Percentiles rank a stretch among this genome's conserved stretches.
phyloP scores from a whole-genome alignment of 35 echinoderm and acorn worm genomes.

The Lytechinus variegatus region DNA sequence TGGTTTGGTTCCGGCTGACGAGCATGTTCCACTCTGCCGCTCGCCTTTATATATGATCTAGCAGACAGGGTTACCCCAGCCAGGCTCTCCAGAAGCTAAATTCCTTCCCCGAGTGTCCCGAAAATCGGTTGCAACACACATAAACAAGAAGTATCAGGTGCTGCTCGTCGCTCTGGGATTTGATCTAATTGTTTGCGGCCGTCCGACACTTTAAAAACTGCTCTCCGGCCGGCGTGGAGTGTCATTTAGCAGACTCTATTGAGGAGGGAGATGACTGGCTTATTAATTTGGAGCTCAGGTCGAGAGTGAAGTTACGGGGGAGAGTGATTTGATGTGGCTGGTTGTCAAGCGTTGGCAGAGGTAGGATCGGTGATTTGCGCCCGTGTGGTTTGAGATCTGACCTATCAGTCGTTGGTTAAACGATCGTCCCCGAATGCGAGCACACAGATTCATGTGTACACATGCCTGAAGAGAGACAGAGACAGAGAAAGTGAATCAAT shows the following conservation, averaged over 20 bases:
- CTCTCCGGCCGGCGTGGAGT: background rate
- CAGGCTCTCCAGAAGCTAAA: background rate
- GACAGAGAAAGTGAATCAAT: background rate
- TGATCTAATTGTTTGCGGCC: conserved; percentile 31
- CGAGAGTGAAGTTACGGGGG: background rate
- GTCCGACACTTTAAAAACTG: conserved; percentile 36
- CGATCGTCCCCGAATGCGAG: background rate
- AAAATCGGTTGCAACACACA: background rate
- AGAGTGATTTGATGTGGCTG: conserved; percentile 36
- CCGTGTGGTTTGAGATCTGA: background rate
- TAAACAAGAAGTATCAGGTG: conserved; percentile 39
- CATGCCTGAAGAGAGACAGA: background rate
- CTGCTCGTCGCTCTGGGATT: background rate
- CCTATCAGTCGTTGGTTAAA: background rate
- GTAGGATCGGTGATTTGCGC: background rate
- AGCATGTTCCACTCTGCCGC: conserved; percentile 28
- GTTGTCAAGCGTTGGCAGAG: background rate
- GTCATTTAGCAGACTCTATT: background rate
- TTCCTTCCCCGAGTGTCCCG: conserved; percentile 13
- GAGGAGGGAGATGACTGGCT: background rate
- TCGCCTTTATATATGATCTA: conserved; percentile 22
- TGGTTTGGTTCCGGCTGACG: conserved; percentile 26
- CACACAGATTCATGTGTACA: conserved; percentile 10
- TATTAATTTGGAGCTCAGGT: conserved; percentile 26
- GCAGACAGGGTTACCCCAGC: background rate